Evolutionary conservation across 2,797 vertebrate genomes (phyloP).

Genomic region (Caiman crocodilus): DNA sequence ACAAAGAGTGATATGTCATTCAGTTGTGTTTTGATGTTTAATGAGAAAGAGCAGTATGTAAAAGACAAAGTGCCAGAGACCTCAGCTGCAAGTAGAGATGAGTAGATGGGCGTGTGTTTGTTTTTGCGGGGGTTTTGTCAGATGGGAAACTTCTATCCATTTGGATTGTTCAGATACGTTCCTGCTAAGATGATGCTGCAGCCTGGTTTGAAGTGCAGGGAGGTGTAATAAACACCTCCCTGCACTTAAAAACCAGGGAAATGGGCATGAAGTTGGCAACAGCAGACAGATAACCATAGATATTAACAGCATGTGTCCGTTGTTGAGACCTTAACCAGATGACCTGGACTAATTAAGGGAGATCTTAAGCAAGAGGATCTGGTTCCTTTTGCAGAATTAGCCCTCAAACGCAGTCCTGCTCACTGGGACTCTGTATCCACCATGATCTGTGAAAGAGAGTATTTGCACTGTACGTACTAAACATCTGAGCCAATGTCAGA

Average conservation of each 20-base stretch:
- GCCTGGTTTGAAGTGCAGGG: not conserved
- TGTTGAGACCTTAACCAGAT: conserved; percentile 31
- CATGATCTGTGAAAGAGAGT: not conserved
- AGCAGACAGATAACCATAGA: conserved; percentile 40
- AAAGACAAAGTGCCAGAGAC: not conserved
- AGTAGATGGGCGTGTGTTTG: not conserved
- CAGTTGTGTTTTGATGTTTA: not conserved
- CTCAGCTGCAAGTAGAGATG: not conserved
- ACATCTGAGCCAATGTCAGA: not conserved
- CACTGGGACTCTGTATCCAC: fast-evolving
- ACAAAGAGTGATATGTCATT: not conserved
- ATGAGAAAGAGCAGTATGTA: not conserved
- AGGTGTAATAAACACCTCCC: conserved; percentile 12
- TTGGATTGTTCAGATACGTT: not conserved
- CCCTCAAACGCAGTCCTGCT: not conserved
- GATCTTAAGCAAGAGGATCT: conserved; percentile 3
- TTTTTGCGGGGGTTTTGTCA: too few relatives aligned
- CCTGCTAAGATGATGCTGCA: not conserved
- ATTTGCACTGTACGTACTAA: not conserved
- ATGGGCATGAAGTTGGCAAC: conserved; percentile 20
- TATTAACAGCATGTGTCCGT: conserved; percentile 49
- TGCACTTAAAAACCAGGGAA: not conserved
- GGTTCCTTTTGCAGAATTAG: not conserved
- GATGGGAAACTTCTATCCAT: not conserved
- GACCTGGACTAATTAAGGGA: conserved; percentile 28